These are phyloP conservation scores for Pyrocephalus nanus DNA, from an alignment of 2,797 vertebrate genomes.

Conservation along the genomic window DNA sequence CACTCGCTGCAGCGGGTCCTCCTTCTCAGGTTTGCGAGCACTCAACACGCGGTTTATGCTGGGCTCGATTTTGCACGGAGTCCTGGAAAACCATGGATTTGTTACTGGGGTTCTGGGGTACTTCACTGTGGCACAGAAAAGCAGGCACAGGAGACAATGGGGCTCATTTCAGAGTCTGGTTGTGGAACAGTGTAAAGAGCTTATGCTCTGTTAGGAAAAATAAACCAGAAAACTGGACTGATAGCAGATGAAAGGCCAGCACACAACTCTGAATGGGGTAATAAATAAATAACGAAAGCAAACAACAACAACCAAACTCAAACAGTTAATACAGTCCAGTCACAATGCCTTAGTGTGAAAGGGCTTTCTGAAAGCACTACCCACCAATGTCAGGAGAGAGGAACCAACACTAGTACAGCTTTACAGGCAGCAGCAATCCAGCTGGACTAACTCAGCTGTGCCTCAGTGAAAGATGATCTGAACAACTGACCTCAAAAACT, in stretches of 20 bases:
- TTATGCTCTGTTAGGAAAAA: neutral
- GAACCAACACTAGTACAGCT: neutral
- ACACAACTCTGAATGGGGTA: neutral
- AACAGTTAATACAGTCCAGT: neutral
- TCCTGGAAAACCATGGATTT: conserved; percentile 75
- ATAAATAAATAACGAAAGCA: neutral
- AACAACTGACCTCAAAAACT: neutral
- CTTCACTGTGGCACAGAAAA: neutral
- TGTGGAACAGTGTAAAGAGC: neutral
- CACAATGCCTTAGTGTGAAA: neutral
- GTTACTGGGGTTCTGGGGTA: neutral
- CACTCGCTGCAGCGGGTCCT: conserved; percentile 88
- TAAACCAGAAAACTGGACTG: neutral
- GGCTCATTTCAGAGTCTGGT: neutral
- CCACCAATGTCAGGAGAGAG: neutral
- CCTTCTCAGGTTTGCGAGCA: conserved; percentile 82
- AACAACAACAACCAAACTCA: neutral
- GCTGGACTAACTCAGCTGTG: neutral
- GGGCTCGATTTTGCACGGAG: conserved; percentile 93
- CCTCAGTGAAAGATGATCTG: neutral
- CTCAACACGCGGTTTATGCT: conserved; percentile 87
- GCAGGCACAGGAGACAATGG: neutral
- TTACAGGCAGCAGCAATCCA: neutral
- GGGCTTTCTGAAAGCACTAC: neutral
- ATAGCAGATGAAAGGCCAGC: neutral